These are phyloP conservation scores for Sarcophaga caerulescens DNA, from an alignment of 2,888 invertebrate genomes.

Conservation along the genomic window DNA sequence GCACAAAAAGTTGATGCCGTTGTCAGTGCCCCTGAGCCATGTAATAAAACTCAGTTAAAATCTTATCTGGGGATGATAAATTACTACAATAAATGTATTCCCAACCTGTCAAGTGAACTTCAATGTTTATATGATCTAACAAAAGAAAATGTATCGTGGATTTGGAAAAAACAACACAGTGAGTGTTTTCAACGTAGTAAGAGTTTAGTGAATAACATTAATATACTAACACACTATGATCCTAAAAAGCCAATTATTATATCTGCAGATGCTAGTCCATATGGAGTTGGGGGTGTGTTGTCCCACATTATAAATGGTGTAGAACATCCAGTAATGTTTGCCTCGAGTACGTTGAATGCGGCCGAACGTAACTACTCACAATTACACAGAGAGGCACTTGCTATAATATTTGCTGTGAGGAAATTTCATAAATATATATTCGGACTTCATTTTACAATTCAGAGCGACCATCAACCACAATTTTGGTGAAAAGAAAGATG, in stretches of 20 bases:
- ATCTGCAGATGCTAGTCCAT: constrained; percentile 44
- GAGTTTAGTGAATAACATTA: constrained; percentile 33
- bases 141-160: constrained; percentile 40
- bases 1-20: constrained; percentile 36
- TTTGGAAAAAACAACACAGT: constrained; percentile 38
- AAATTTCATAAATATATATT: constrained; percentile 36
- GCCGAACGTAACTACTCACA: constrained; percentile 52
- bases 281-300: constrained; percentile 45
- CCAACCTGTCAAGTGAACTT: constrained; percentile 55
- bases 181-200: constrained; percentile 51
- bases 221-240: constrained; percentile 47
- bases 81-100: constrained; percentile 61
- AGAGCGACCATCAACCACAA: constrained; percentile 16
- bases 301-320: constrained; percentile 55
- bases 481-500: constrained; percentile 40
- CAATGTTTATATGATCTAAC: constrained; percentile 48
- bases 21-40: constrained; percentile 1
- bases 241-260: constrained; percentile 5
- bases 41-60: constrained; percentile 53
- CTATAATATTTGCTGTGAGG: too few species aligned
- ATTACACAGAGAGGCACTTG: constrained; percentile 37
- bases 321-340: constrained; percentile 58
- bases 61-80: constrained; percentile 55
- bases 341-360: constrained; percentile 37
- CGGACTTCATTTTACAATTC: constrained; percentile 12